Evolutionary conservation across 1,140 invertebrate genomes (phyloP).

Genomic region (Harpegnathos saltator): DNA sequence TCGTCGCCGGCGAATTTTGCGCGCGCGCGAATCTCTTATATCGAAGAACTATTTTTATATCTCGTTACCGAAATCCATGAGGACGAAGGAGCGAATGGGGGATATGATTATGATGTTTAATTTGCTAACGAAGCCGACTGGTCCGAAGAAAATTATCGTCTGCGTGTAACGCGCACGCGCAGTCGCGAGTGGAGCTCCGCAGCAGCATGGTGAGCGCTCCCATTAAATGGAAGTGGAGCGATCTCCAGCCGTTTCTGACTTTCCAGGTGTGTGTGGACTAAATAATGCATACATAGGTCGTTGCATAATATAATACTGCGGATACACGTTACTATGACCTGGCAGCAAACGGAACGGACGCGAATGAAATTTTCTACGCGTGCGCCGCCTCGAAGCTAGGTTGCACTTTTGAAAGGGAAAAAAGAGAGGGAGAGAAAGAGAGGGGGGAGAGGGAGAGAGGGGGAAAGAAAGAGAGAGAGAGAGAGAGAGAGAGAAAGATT

Average conservation of each 20-base stretch:
- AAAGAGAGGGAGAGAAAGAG: background rate
- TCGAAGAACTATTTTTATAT: conserved; percentile 18
- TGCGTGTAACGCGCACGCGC: too few relatives aligned
- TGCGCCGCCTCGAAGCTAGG: conserved; percentile 25
- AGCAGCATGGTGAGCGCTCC: background rate
- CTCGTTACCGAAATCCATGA: conserved; percentile 30
- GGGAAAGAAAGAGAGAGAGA: background rate
- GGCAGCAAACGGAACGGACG: conserved; percentile 68
- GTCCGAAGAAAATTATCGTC: conserved; percentile 30
- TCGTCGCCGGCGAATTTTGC: background rate
- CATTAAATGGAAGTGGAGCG: conserved; percentile 67
- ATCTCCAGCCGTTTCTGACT: conserved; percentile 52
- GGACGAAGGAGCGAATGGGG: conserved; percentile 18
- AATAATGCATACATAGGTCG: conserved; percentile 68
- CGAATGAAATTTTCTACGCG: conserved; percentile 73
- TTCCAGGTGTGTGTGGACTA: conserved; percentile 66
- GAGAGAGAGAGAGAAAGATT: background rate
- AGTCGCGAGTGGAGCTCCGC: conserved; percentile 28
- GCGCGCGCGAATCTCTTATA: background rate
- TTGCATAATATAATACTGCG: conserved; percentile 72
- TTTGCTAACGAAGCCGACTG: conserved; percentile 34
- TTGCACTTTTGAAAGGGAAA: conserved; percentile 39
- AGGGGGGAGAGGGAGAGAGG: background rate
- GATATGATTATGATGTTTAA: conserved; percentile 67
- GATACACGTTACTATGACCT: conserved; percentile 60